Evolutionary conservation across 1,140 invertebrate species (phyloP).

Genomic region (Bombus superbus): DNA sequence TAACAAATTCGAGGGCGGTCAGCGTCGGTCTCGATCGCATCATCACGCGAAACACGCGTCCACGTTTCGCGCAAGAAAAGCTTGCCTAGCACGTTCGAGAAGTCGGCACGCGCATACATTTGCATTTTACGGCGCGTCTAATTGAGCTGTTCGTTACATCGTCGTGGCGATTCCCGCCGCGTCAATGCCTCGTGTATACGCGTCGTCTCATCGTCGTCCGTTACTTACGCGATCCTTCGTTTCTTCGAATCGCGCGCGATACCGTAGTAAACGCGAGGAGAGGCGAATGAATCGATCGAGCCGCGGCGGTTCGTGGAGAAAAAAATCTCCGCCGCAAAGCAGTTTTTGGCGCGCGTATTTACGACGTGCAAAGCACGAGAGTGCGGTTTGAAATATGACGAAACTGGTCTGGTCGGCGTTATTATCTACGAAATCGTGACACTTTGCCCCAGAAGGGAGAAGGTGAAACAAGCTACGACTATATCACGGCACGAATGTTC

Average conservation of each 20-base stretch:
- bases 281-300: not conserved
- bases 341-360: not conserved
- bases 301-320: not conserved
- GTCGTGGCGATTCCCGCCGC: conserved; percentile 53
- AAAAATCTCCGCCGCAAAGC: not conserved
- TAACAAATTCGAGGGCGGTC: conserved; percentile 17
- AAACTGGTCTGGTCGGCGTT: not conserved
- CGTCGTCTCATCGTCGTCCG: conserved; percentile 55
- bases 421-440: conserved; percentile 34
- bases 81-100: conserved; percentile 56
- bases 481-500: conserved; percentile 12
- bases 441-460: conserved; percentile 32
- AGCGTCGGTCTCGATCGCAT: conserved; percentile 12
- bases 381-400: not conserved
- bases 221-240: conserved; percentile 21
- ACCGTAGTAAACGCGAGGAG: not conserved
- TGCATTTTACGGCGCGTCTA: conserved; percentile 71
- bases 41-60: conserved; percentile 37
- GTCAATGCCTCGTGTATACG: conserved; percentile 7
- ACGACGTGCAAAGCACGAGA: not conserved
- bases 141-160: conserved; percentile 74
- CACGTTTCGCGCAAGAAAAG: conserved; percentile 40
- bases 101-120: conserved; percentile 68
- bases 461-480: conserved; percentile 3
- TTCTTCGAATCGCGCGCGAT: conserved; percentile 6